These are phyloP conservation scores for Chromoteleia sp. DNA, from an alignment of 2,888 invertebrate species.

Conservation along the genomic window DNA sequence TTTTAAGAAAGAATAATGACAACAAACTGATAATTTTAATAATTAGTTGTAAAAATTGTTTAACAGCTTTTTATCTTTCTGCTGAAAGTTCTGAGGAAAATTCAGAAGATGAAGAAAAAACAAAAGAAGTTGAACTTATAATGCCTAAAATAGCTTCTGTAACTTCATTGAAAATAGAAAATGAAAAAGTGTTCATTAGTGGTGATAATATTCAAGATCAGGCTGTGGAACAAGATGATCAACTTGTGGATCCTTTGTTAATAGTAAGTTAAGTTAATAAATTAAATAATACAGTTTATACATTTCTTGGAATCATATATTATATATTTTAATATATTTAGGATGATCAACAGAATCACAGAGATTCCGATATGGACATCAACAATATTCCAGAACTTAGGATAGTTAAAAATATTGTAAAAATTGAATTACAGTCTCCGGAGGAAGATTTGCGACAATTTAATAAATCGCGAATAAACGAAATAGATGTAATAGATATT, in stretches of 20 bases:
- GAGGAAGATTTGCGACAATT: constrained; percentile 12
- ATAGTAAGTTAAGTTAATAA: constrained; percentile 31
- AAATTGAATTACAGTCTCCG: constrained; percentile 17
- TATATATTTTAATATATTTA: constrained; percentile 17
- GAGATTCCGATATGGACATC: background rate
- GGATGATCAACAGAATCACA: constrained; percentile 16
- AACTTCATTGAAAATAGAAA: constrained; percentile 37
- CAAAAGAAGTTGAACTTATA: background rate
- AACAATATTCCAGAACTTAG: background rate
- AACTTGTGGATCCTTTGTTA: constrained; percentile 48
- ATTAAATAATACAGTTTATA: background rate
- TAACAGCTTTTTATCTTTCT: constrained; percentile 46
- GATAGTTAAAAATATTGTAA: constrained; percentile 13
- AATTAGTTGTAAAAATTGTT: background rate
- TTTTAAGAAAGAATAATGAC: too few relatives aligned
- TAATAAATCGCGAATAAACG: constrained; percentile 1
- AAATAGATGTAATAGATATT: constrained; percentile 40
- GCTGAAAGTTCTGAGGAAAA: constrained; percentile 57
- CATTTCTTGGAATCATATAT: too few relatives aligned
- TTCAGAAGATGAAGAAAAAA: constrained; percentile 22
- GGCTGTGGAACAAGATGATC: constrained; percentile 10
- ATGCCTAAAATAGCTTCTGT: constrained; percentile 41
- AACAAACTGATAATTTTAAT: constrained; percentile 9
- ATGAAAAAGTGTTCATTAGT: constrained; percentile 33
- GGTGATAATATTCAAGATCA: constrained; percentile 39